These are phyloP conservation scores for Rhagonycha lutea DNA, from an alignment of 2,888 invertebrate species.

Conservation along the genomic window DNA sequence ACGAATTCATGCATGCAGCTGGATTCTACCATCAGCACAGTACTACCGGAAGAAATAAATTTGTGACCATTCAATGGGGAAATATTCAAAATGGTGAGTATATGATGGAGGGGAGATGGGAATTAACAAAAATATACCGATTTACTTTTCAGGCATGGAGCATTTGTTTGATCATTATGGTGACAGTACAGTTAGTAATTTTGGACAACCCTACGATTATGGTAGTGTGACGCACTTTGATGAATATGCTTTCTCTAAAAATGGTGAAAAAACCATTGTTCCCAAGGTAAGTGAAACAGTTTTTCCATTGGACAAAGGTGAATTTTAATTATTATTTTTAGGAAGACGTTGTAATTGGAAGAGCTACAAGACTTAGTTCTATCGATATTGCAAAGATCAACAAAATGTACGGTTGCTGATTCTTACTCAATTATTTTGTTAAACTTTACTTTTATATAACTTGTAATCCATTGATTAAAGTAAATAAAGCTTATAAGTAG, in stretches of 20 bases:
- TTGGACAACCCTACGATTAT: conserved; percentile 71
- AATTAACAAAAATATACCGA: neutral
- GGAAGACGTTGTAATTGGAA: conserved; percentile 55
- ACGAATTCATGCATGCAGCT: conserved; percentile 78
- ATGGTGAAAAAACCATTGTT: conserved; percentile 68
- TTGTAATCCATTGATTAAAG: no score
- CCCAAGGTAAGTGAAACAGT: neutral
- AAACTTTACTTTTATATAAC: no score
- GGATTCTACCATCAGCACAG: conserved; percentile 87
- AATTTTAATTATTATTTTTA: neutral
- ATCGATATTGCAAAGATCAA: conserved; percentile 63
- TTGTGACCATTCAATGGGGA: conserved; percentile 72
- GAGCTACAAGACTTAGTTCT: conserved; percentile 61
- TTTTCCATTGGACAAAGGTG: neutral
- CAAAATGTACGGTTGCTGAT: conserved; percentile 58
- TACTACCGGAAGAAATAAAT: conserved; percentile 75
- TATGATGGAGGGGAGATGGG: neutral
- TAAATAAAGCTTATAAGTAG: no score
- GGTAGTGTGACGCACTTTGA: conserved; percentile 76
- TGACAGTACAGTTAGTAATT: conserved; percentile 63
- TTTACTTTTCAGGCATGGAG: neutral
- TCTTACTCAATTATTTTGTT: neutral
- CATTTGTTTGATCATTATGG: neutral
- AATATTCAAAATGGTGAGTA: conserved; percentile 61
- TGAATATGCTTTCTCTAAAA: conserved; percentile 68